A percentile compares a stretch with the other conserved stretches of the same genome.
phyloP scores from a whole-genome alignment of 30 jellyfish, hydroid and myxozoan species.

The Aurelia coerulea region DNA sequence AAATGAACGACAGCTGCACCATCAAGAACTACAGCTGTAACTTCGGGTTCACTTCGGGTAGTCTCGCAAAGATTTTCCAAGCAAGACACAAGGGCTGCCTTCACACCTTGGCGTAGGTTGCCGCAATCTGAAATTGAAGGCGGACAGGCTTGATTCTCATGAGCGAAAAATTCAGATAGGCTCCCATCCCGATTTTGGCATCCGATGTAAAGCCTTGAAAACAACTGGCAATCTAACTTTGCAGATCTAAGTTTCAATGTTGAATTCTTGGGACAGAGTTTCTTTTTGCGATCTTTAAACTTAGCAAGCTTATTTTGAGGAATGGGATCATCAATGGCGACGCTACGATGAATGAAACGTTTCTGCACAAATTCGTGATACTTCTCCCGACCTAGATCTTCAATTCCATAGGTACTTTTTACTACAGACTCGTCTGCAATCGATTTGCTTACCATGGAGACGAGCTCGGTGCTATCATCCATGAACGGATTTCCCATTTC shows the following conservation, averaged over 20 bases:
- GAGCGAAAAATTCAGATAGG: constrained; percentile 29
- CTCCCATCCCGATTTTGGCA: constrained; percentile 10
- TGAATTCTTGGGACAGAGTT: constrained; percentile 11
- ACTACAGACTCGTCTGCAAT: too few relatives aligned
- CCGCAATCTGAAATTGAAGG: too few relatives aligned
- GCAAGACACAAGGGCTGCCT: constrained; percentile 17
- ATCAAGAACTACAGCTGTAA: too few relatives aligned
- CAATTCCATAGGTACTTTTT: too few relatives aligned
- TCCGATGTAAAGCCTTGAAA: constrained; percentile 53
- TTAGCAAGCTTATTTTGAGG: constrained; percentile 20
- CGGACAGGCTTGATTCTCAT: constrained; percentile 56
- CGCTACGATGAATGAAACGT: not conserved
- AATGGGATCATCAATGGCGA: not conserved
- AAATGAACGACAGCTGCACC: constrained; percentile 62
- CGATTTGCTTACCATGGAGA: constrained; percentile 20
- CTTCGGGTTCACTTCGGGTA: too few relatives aligned
- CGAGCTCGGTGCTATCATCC: constrained; percentile 23
- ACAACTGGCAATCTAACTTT: constrained; percentile 27
- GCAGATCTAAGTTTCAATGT: constrained; percentile 7
- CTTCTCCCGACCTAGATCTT: too few relatives aligned
- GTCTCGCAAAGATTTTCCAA: too few relatives aligned
- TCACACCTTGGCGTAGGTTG: too few relatives aligned
- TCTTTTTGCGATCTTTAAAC: constrained; percentile 7
- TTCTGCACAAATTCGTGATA: too few relatives aligned
- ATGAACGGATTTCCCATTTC: too few relatives aligned